Evolutionary conservation across 2,888 invertebrate species (phyloP), one percentile per base, ranked within the genome.

Genomic region (Ectropis crepuscularia): DNA sequence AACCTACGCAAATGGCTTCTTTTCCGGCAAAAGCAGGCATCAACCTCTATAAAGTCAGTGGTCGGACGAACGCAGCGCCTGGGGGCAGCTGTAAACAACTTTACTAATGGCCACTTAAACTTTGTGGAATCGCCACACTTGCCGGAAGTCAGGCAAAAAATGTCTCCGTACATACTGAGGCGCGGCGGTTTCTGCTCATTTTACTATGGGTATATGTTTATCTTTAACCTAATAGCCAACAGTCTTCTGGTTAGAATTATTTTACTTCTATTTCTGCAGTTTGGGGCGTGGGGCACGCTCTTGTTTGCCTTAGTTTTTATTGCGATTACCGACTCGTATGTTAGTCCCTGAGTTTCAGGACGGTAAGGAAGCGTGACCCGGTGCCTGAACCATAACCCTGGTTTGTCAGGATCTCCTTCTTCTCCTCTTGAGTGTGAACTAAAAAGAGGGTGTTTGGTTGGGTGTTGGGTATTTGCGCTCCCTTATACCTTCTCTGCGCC

Each of bases 91-190:
- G 85, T 85, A 85, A 87, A 87, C 87, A 88, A 87, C 85, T 88
- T 85, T 57, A 74, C 80, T 87, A 88, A 89, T 88, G 82, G 87
- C 85, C 83, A 86, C 85, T 88, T 88, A 83, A 87, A 87, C 81
- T 86, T 87, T 75, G 74, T 77, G 75, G 76, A 86, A 84, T 82
- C 80, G 80, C 82, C 83, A 80, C 83, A 81, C 79, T 83, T 77
- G 72, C 70, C 63, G 61, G 73, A 79, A 78, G 74, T 77, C 74
- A 72, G 72, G 68, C 72, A 76, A 77, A 80, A 76, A 74, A 71
- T 70, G 63, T 61, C 65, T 62, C 68, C 61, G 62, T 53, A 71
- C 66, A 63, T 72, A 69, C 38, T 63, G 66, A 73, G 71, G 70
- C 76, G 28, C 45, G 41, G 47, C 38, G 11, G 46, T 51, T 58